Percentiles rank a stretch among this genome's conserved stretches.
These are phyloP conservation scores for Hipparchia semele DNA, from an alignment of 2,888 invertebrate species.

Conservation along the genomic window DNA sequence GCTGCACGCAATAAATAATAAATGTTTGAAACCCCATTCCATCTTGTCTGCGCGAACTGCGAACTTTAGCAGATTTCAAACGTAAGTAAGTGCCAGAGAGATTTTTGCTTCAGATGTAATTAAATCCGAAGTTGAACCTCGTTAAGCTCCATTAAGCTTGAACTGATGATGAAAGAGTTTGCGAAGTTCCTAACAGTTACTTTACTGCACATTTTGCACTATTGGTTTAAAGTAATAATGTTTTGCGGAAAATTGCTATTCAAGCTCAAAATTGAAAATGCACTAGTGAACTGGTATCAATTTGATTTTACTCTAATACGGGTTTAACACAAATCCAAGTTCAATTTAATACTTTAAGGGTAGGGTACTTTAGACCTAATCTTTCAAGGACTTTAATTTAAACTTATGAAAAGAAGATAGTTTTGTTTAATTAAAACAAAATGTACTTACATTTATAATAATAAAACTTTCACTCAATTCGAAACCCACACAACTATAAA, in stretches of 20 bases:
- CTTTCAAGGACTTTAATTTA: too few relatives aligned
- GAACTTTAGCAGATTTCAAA: conserved; percentile 28
- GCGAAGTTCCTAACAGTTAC: conserved; percentile 20
- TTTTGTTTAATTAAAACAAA: too few relatives aligned
- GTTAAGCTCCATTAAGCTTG: conserved; percentile 34
- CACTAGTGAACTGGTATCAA: too few relatives aligned
- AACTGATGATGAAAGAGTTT: conserved; percentile 29
- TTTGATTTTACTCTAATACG: too few relatives aligned
- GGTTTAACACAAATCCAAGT: too few relatives aligned
- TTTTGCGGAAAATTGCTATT: neutral
- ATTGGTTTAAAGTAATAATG: conserved; percentile 1
- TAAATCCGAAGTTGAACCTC: conserved; percentile 33
- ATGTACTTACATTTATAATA: too few relatives aligned
- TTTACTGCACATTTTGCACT: conserved; percentile 22
- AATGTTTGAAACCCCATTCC: conserved; percentile 2
- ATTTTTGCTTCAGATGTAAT: conserved; percentile 33
- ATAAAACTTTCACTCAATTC: neutral
- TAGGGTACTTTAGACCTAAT: too few relatives aligned
- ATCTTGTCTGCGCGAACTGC: conserved; percentile 22
- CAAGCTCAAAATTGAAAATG: neutral
- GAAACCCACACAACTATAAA: neutral
- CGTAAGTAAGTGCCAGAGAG: conserved; percentile 24
- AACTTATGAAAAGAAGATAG: too few relatives aligned
- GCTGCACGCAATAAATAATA: neutral
- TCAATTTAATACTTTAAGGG: too few relatives aligned